Base-by-base conservation (phyloP, 2,113 vertebrate species). In the Sphyrna mokarran region DNA sequence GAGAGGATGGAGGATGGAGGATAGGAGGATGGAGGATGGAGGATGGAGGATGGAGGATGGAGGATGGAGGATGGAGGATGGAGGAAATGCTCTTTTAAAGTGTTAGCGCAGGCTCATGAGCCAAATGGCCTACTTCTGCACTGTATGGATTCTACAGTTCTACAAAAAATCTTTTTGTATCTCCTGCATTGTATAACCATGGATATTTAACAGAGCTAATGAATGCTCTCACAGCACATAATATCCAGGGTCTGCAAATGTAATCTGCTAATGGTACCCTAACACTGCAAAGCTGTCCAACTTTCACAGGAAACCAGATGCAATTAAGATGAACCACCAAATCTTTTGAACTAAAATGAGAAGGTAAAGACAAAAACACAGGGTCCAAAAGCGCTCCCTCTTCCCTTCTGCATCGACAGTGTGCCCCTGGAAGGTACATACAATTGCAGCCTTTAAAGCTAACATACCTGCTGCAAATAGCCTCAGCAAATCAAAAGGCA, bases 381-480 rank as follows among this genome's bases (percentile, higher is more conserved):
- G 23, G 26, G 40, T 72, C 37, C 68, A 95, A 43, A 94, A 48
- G 37, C 48, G 68, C n/a, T 68, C 61, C 37, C 61, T 93, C 54
- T 66, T n/a, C 29, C 61, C 66, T 94, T 70, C 93, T 70, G 93
- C 69, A 94, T 70, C 23, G 48, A 94, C 66, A 48, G 0, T 1
- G 68, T 72, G 23, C 94, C 94, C 94, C 94, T 95, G 94, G 94
- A 95, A 95, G 94, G 54, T 95, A 95, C 94, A 95, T 72, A 72
- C 94, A 95, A 95, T 48, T 23, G 61, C 89, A 95, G 43, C 14
- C 23, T 95, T 95, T 54, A 72, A 66, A 95, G 26, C 22, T 29
- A 68, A 43, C 23, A 40, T 43, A 54, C 13, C 43, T 16, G 48
- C 94, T 48, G 68, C 94, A 72, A 72, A 16, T 0, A 95, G 94